These are phyloP conservation scores for Desoria tigrina DNA, from an alignment of 2,888 invertebrate genomes.

Conservation along the genomic window DNA sequence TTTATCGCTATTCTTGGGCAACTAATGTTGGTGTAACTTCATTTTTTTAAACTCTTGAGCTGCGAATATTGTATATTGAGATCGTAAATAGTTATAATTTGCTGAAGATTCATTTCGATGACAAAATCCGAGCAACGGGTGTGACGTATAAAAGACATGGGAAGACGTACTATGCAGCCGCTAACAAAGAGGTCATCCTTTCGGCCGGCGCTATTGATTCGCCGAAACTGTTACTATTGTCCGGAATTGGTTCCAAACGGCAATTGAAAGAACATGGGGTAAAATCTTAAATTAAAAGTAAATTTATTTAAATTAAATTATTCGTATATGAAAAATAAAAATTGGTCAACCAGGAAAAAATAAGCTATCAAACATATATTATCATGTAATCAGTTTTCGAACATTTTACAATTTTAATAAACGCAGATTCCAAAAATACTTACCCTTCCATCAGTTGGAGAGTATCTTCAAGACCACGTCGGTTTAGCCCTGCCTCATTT, in stretches of 20 bases:
- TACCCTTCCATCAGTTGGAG: slow-evolving; percentile 32
- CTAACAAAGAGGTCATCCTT: slow-evolving; percentile 30
- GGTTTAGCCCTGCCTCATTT: slow-evolving; percentile 14
- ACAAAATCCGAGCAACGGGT: slow-evolving; percentile 24
- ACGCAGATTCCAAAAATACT: slow-evolving; percentile 19
- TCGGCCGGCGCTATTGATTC: slow-evolving; percentile 21
- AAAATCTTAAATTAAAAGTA: too few species aligned
- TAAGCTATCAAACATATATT: too few species aligned
- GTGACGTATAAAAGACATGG: slow-evolving; percentile 38
- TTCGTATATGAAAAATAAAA: too few species aligned
- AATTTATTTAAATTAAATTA: too few species aligned
- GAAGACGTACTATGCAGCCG: slow-evolving; percentile 16
- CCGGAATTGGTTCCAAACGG: slow-evolving; percentile 27
- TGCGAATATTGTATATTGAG: too few species aligned
- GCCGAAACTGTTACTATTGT: slow-evolving; percentile 23
- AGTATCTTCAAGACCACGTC: slow-evolving; percentile 32
- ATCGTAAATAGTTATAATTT: too few species aligned
- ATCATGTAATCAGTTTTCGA: too few species aligned
- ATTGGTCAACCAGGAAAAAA: too few species aligned
- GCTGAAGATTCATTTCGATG: slow-evolving; percentile 18
- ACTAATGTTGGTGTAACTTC: slow-evolving; percentile 16
- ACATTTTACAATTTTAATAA: too few species aligned
- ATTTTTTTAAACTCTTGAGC: too few species aligned
- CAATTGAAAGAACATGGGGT: slow-evolving; percentile 24
- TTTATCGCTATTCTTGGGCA: slow-evolving; percentile 31